phyloP scores from a whole-genome alignment of 2,113 vertebrate species.

The Ailuropoda melanoleuca region DNA sequence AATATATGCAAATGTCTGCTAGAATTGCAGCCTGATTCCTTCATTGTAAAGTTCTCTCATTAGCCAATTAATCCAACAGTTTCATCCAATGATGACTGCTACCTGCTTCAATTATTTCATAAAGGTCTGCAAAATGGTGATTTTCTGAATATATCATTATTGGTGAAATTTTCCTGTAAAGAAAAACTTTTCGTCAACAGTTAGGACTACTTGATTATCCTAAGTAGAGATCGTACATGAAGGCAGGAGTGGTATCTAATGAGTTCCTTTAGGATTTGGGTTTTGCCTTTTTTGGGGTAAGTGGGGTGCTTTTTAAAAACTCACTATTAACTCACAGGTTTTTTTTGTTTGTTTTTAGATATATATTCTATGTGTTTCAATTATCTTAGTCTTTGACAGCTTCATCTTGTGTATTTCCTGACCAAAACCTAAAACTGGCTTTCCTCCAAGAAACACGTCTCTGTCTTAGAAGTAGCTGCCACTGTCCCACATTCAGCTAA shows the following conservation, averaged over 20 bases:
- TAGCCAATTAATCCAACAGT: background rate
- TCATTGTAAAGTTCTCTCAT: background rate
- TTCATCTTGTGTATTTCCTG: background rate
- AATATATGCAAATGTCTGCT: background rate
- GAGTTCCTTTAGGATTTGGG: background rate
- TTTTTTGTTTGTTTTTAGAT: background rate
- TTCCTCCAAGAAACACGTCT: background rate
- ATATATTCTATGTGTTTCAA: slow-evolving; percentile 30
- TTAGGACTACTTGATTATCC: background rate
- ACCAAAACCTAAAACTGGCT: slow-evolving; percentile 24
- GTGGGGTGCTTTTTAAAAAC: background rate
- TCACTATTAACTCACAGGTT: background rate
- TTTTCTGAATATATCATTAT: slow-evolving; percentile 41
- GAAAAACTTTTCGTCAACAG: slow-evolving; percentile 17
- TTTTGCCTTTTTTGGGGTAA: background rate
- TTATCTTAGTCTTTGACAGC: background rate
- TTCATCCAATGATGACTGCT: background rate
- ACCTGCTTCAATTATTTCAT: slow-evolving; percentile 36
- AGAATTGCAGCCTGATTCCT: background rate
- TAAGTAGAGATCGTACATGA: background rate
- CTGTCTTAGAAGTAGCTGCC: background rate
- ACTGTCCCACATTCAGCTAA: slow-evolving; percentile 1
- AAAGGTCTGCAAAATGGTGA: background rate
- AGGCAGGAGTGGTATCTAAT: background rate
- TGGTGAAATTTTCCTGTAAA: background rate